Evolutionary conservation across 2,888 invertebrate genomes (phyloP), one percentile per base, ranked within the genome.

Genomic region (Drosophila pseudotalamancana): DNA sequence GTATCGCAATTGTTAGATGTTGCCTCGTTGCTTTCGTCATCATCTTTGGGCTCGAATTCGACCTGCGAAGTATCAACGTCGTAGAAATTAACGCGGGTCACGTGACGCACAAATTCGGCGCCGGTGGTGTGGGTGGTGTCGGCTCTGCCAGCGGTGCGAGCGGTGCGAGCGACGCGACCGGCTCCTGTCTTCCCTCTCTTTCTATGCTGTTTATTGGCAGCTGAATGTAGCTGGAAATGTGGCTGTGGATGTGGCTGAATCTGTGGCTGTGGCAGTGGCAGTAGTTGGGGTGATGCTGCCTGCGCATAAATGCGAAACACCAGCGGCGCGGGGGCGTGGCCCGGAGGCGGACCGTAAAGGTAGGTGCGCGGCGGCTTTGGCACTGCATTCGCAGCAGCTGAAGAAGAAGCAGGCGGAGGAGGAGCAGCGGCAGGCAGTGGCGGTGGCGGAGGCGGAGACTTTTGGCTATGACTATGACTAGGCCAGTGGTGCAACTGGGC

Each of bases 1-100:
- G 96, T 94, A 89, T 95, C 95, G 62, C 95, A 95, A 76, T 95
- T 94, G 46, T 95, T 95, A 66, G 95, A 94, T 91, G 95, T 95
- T 68, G 95, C 94, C 91, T 94, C 94, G 51, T 80, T 83, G 73
- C 75, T 74, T 46, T 84, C 89, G 40, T 95, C 95, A 63, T 95
- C 94, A 90, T 94, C 94, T 85, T 88, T 89, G 77, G 88, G 77
- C 77, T 89, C 89, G 73, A 88, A 90, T 94, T 95, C 91, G 88
- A 91, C 90, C 91, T 92, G 91, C 86, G 91, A 91, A 91, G 91
- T 91, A 90, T 90, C 91, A 89, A 90, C 87, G 89, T 91, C 91
- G 88, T 91, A 91, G 83, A 92, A 91, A 90, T 92, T 91, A 91
- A 92, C 91, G 77, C 91, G 90, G 85, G 91, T 92, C 89, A 92